Percentiles rank a stretch among this genome's conserved stretches.
phyloP scores from a whole-genome alignment of 1,140 invertebrate genomes.

The Chionoecetes opilio region DNA sequence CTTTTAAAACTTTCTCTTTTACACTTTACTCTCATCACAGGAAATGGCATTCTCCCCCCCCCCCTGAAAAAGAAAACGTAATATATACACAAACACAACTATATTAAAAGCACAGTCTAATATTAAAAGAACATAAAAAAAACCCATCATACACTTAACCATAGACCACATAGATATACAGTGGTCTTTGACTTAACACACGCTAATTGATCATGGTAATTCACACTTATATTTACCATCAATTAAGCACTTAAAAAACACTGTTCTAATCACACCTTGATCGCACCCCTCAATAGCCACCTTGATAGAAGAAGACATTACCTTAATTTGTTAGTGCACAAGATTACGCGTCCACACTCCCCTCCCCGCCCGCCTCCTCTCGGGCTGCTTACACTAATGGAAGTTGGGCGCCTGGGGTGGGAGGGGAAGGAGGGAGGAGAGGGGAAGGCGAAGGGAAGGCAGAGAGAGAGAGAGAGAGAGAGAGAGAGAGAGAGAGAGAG shows the following conservation, averaged over 20 bases:
- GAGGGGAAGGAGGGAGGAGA: background rate
- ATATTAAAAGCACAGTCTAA: no score
- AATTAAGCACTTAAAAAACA: slow-evolving; percentile 58
- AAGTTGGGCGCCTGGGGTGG: slow-evolving; percentile 31
- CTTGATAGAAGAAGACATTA: slow-evolving; percentile 65
- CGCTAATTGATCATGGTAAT: slow-evolving; percentile 45
- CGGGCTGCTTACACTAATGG: slow-evolving; percentile 53
- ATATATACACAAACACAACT: no score
- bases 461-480: slow-evolving; percentile 58
- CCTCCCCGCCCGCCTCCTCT: background rate
- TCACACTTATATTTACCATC: slow-evolving; percentile 22
- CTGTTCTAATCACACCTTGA: slow-evolving; percentile 53
- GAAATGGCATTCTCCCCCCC: no score
- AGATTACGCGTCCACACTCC: slow-evolving; percentile 39
- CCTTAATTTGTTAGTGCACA: slow-evolving; percentile 58
- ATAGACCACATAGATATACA: no score
- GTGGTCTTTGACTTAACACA: no score
- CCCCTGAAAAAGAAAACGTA: no score
- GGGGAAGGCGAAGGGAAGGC: background rate
- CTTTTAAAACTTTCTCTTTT: slow-evolving; percentile 21
- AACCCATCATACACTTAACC: no score
- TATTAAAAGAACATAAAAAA: no score
- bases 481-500: slow-evolving; percentile 32
- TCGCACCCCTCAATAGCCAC: slow-evolving; percentile 50
- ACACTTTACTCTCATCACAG: background rate